A percentile compares a stretch with the other conserved stretches of the same genome.
Evolutionary conservation across 2,113 vertebrate genomes (phyloP).

Genomic region (Lutjanus erythropterus): DNA sequence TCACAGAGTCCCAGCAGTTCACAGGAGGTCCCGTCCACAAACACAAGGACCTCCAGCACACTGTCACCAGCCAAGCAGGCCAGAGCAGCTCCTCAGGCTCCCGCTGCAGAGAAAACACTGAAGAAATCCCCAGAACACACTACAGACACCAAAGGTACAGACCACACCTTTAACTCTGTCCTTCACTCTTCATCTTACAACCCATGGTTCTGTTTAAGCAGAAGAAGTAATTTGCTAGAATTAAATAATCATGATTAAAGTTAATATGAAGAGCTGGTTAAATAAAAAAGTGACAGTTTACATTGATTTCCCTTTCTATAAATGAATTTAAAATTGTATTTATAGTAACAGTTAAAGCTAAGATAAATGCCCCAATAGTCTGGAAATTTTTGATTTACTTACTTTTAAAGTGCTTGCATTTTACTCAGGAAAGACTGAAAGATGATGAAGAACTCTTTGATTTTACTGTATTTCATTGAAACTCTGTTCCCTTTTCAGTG

Average conservation of each 20-base stretch:
- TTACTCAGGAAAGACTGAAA: neutral
- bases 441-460: neutral
- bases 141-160: slow-evolving; percentile 78
- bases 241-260: no score
- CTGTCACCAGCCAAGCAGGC: slow-evolving; percentile 16
- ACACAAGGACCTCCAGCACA: neutral
- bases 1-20: slow-evolving; percentile 13
- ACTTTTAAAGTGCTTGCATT: no score
- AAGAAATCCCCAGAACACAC: slow-evolving; percentile 50
- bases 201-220: neutral
- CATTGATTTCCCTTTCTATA: no score
- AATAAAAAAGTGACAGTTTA: no score
- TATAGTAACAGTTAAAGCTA: no score
- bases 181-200: neutral
- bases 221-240: no score
- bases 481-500: slow-evolving; percentile 77
- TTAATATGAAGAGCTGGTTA: no score
- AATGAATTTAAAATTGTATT: no score
- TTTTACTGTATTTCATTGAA: neutral
- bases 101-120: neutral
- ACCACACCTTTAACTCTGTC: no score
- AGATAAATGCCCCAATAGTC: no score
- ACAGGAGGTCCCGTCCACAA: slow-evolving; percentile 13
- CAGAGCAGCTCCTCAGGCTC: neutral
- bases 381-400: no score